phyloP scores from a whole-genome alignment of 92 coral and sea anemone species.

The Nematostella vectensis region DNA sequence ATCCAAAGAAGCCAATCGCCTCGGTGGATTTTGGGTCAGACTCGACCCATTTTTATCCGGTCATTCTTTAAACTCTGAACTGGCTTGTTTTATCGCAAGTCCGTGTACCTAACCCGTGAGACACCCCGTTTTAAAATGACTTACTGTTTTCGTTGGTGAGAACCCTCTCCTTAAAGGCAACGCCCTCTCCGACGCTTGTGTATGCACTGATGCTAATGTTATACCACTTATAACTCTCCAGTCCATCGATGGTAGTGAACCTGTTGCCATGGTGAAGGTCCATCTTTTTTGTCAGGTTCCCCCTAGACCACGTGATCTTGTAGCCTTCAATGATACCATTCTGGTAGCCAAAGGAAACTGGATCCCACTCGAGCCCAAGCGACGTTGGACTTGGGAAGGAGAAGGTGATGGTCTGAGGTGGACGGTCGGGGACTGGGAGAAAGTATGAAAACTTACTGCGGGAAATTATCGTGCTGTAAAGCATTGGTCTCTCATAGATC shows the following conservation, averaged over 20 bases:
- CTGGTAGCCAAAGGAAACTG: conserved; percentile 45
- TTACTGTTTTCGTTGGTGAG: conserved; percentile 78
- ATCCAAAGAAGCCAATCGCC: too few relatives aligned
- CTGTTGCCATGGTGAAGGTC: conserved; percentile 10
- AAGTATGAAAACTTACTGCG: too few relatives aligned
- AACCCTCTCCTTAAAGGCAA: not conserved
- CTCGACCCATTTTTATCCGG: too few relatives aligned
- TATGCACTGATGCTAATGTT: conserved; percentile 41
- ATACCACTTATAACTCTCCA: conserved; percentile 27
- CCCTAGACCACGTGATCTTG: conserved; percentile 18
- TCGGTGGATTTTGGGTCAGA: too few relatives aligned
- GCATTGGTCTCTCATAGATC: too few relatives aligned
- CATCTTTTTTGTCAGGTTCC: conserved; percentile 7
- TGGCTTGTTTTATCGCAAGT: too few relatives aligned
- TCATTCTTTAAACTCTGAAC: too few relatives aligned
- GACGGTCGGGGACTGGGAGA: conserved; percentile 23
- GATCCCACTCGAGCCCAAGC: conserved; percentile 8
- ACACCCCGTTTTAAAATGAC: too few relatives aligned
- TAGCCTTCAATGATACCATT: conserved; percentile 64
- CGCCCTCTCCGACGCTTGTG: conserved; percentile 65
- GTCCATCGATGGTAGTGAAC: conserved; percentile 28
- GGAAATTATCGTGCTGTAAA: too few relatives aligned
- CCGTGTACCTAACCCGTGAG: too few relatives aligned
- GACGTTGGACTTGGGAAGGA: conserved; percentile 9
- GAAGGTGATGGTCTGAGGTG: conserved; percentile 2